Base-by-base conservation (phyloP, 2,888 invertebrate genomes). In the Drosophila mayaguana region DNA sequence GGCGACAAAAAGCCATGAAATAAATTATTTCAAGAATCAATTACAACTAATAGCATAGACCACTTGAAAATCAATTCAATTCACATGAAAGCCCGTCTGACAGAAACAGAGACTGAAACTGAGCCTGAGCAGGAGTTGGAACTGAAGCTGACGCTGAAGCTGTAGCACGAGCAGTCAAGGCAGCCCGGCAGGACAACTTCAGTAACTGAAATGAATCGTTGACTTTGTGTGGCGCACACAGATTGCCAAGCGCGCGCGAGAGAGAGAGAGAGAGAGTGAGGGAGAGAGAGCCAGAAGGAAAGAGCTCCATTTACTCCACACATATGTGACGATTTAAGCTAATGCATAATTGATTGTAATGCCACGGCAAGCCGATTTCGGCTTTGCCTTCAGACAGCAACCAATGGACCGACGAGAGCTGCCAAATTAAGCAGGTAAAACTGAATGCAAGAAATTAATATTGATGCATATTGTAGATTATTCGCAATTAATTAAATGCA, bases 11-110 rank as follows among this genome's bases (percentile, higher is more conserved):
- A 80, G 83, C 72, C 73, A 85, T 78, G 73, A 83, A 76, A 83
- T 83, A 86, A 83, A 86, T 83, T 84, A 83, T 83, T 83, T 86
- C 86, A 76, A 80, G 86, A 86, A 83, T 86, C 83, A 83, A 83
- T 83, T 83, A 86, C 83, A 80, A 75, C 86, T 83, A 85, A 86
- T 80, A 85, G 83, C 83, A 83, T 85, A 83, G 76, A 78, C 86
- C 83, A 83, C 81, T 83, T 83, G 78, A 75, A 83, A 83, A 83
- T 83, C 83, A 83, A 83, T 83, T 85, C 86, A 80, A 83, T 83
- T 85, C 83, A 83, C 75, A 78, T 85, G 78, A 82, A 82, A 75
- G 68, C 63, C 78, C 69, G 70, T 62, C 78, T 74, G 83, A 64
- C 81, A 78, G 71, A 66, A 66, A 63, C 77, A 77, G 79, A 69